A percentile compares a stretch with the other conserved stretches of the same genome.
phyloP scores from a whole-genome alignment of 2,888 invertebrate genomes.

The Elegia similella region DNA sequence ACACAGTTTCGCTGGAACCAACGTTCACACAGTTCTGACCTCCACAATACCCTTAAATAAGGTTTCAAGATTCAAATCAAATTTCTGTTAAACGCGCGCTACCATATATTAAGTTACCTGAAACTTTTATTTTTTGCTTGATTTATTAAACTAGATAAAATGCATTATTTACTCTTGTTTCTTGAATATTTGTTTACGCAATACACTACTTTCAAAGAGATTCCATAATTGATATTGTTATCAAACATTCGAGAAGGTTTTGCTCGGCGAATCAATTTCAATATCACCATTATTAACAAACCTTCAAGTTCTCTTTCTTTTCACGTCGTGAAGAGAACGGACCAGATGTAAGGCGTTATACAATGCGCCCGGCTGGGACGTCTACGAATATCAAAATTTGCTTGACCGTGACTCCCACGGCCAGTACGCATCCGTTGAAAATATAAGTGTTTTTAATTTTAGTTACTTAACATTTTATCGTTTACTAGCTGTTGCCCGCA shows the following conservation, averaged over 20 bases:
- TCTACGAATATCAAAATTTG: too few species aligned
- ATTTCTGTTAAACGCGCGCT: neutral
- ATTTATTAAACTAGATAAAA: neutral
- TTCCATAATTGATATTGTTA: neutral
- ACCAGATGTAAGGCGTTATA: too few species aligned
- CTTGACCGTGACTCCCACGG: too few species aligned
- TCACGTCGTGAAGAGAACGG: too few species aligned
- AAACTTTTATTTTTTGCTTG: neutral
- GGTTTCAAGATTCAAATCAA: neutral
- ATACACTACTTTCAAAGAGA: neutral
- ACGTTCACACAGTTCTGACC: constrained; percentile 29
- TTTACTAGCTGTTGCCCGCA: too few species aligned
- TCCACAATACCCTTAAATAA: constrained; percentile 1
- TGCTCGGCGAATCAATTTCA: neutral
- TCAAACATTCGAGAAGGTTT: neutral
- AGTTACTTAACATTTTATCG: too few species aligned
- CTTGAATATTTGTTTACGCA: neutral
- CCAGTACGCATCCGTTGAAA: too few species aligned
- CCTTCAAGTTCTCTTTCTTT: neutral
- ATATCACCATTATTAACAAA: too few species aligned
- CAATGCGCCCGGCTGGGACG: too few species aligned
- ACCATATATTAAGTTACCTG: neutral
- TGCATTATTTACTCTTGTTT: neutral
- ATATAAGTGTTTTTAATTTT: too few species aligned
- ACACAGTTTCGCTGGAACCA: constrained; percentile 44